Evolutionary conservation across 2,888 invertebrate genomes (phyloP), one percentile per base, ranked within the genome.

Genomic region (Pharmacophagus antenor): DNA sequence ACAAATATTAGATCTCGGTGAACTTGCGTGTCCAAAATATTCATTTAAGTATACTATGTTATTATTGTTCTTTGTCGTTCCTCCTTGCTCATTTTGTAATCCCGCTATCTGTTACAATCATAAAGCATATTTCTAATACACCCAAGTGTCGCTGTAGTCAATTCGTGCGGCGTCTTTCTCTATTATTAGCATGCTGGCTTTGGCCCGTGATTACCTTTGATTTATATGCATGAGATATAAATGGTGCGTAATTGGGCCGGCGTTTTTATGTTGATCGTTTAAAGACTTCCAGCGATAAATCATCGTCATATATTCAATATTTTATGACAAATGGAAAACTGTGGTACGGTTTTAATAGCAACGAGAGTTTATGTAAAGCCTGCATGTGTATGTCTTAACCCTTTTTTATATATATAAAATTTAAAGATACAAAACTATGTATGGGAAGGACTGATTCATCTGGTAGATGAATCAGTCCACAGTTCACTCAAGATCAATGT

Each of bases 211-310:
- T 83, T 81, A 79, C 37, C 75, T 73, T 77, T 84, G 84, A 86
- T 85, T 88, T 84, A 84, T 86, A 85, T 84, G 84, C 84, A 87
- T 82, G 82, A 80, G 82, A 72, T 77, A 79, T 80, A 84, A 87
- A 86, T 80, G 80, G 78, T 71, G 74, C 77, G 76, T 86, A 86
- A 87, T 88, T 85, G 84, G 76, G 63, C 63, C 72, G 70, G 65
- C 67, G 58, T 73, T 79, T 84, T 80, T 77, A 77, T 75, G 77
- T 79, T 78, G 74, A 78, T 76, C 71, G 79, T 74, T 76, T 77
- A 80, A 73, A 74, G 69, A 66, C 70, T 70, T 66, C 62, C 51
- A 51, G 63, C 67, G 68, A 80, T 86, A 84, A 82, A 85, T 86
- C 83, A 79, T 84, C 79, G 77, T 80, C 23, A 53, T 66, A 62